Conservation (phyloP, 1,140 invertebrate species). For the Bradysia coprophila region DNA sequence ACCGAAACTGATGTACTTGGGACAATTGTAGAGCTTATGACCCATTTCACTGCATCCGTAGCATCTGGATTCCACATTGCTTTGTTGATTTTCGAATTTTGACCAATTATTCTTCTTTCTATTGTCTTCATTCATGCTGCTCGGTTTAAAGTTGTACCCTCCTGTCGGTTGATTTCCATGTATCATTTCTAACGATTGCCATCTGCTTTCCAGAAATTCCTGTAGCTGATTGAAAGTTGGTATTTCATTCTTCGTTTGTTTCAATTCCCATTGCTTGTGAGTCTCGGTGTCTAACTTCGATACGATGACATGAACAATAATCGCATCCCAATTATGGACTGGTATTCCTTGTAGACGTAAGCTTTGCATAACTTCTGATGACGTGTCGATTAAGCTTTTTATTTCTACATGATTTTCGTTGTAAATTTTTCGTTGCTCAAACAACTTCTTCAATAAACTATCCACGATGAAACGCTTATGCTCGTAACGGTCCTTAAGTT, state of each 20-base stretch:
- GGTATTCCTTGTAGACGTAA: constrained; percentile 11
- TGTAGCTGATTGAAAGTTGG: neutral
- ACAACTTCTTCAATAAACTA: constrained; percentile 15
- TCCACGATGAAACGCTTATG: constrained; percentile 17
- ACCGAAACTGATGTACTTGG: too few relatives aligned
- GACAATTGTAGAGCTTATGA: too few relatives aligned
- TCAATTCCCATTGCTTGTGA: constrained; percentile 13
- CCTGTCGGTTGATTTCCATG: too few relatives aligned
- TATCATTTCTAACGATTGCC: too few relatives aligned
- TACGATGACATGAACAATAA: constrained; percentile 13
- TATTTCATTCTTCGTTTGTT: neutral
- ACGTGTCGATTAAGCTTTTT: constrained; percentile 15
- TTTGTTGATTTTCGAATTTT: too few relatives aligned
- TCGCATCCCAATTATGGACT: constrained; percentile 14
- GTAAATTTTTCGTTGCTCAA: constrained; percentile 8
- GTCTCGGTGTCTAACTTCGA: constrained; percentile 14
- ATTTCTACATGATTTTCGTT: constrained; percentile 10
- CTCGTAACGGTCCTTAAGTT: constrained; percentile 18
- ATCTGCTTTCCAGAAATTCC: too few relatives aligned
- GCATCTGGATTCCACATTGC: too few relatives aligned
- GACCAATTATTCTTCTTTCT: too few relatives aligned
- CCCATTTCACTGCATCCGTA: too few relatives aligned
- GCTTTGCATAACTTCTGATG: constrained; percentile 13
- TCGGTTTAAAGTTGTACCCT: too few relatives aligned
- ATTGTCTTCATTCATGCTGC: too few relatives aligned